These are phyloP conservation scores for Trichacis sp. DNA, from an alignment of 2,888 invertebrate species.

Conservation along the genomic window DNA sequence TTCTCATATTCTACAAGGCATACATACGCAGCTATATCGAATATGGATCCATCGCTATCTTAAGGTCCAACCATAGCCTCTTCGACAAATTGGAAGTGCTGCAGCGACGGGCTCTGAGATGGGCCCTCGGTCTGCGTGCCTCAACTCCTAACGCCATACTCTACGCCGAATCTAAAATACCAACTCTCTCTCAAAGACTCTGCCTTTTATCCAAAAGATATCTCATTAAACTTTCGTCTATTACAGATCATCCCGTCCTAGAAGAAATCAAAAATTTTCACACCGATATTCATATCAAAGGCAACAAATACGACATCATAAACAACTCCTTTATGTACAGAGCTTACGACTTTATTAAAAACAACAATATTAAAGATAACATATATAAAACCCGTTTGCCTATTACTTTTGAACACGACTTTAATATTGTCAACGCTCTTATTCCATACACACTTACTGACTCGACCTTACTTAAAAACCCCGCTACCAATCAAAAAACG, in stretches of 20 bases:
- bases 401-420: not conserved
- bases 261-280: no score
- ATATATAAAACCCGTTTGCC: not conserved
- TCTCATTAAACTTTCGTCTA: not conserved
- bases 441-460: no score
- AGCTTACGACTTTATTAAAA: not conserved
- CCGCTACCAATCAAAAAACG: not conserved
- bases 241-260: no score
- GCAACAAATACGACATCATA: not conserved
- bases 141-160: not conserved
- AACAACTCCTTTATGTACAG: not conserved
- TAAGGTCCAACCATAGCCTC: not conserved
- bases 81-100: not conserved
- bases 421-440: no score
- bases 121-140: not conserved
- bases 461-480: not conserved
- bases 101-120: not conserved
- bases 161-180: not conserved
- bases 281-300: not conserved
- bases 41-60: not conserved
- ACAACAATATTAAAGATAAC: not conserved
- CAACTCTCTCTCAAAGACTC: not conserved
- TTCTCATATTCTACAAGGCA: slow-evolving; percentile 14
- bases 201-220: not conserved
- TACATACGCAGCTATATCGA: slow-evolving; percentile 2